phyloP scores from a whole-genome alignment of 2,888 invertebrate species.

The Xylota segnis region DNA sequence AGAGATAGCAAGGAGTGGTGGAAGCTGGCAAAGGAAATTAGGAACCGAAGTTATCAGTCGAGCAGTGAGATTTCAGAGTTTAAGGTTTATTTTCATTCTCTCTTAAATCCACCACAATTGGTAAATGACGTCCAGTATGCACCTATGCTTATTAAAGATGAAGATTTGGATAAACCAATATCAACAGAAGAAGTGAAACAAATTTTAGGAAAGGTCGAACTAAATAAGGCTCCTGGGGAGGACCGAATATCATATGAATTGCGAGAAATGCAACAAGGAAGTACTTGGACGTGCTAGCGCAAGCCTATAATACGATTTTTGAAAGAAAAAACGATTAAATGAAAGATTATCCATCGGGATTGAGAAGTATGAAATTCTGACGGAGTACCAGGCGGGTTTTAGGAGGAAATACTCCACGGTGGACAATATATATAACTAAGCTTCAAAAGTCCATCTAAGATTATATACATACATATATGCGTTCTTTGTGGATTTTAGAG shows the following conservation, averaged over 20 bases:
- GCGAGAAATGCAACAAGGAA: background rate
- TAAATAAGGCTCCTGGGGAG: background rate
- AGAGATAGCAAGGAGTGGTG: too few relatives aligned
- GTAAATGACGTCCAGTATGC: background rate
- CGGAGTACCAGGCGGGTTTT: background rate
- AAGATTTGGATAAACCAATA: too few relatives aligned
- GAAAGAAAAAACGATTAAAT: background rate
- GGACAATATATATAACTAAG: background rate
- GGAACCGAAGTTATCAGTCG: too few relatives aligned
- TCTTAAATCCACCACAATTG: background rate
- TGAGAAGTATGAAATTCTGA: background rate
- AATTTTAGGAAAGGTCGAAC: background rate
- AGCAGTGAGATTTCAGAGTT: background rate
- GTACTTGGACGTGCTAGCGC: background rate
- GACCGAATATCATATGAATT: background rate
- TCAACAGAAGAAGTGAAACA: background rate
- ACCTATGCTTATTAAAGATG: background rate
- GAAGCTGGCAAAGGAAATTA: too few relatives aligned
- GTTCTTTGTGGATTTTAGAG: too few relatives aligned
- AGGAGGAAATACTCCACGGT: background rate
- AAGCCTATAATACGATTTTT: background rate
- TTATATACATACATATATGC: too few relatives aligned
- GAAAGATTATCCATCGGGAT: conserved; percentile 1
- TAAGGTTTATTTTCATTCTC: background rate
- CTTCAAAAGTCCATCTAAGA: too few relatives aligned